phyloP scores from a whole-genome alignment of 2,888 invertebrate species.

The Neoascia interrupta region DNA sequence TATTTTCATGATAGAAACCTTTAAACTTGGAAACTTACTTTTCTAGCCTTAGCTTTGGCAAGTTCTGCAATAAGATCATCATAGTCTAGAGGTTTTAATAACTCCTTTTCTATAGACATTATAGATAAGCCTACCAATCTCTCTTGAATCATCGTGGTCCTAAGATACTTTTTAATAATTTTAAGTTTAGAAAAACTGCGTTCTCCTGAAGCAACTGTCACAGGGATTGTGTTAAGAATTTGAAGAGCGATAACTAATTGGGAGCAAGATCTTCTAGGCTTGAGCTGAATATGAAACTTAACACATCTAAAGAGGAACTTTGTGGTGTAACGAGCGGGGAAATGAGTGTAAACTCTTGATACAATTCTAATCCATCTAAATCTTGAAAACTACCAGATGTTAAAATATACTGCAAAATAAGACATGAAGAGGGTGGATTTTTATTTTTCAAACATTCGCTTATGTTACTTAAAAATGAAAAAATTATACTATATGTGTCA shows the following conservation, averaged over 20 bases:
- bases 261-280: constrained; percentile 8
- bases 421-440: background rate
- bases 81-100: too few relatives aligned
- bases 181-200: too few relatives aligned
- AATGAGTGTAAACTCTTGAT: background rate
- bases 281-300: constrained; percentile 1
- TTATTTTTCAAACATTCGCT: background rate
- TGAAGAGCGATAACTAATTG: constrained; percentile 11
- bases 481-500: background rate
- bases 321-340: background rate
- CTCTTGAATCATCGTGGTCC: too few relatives aligned
- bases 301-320: background rate
- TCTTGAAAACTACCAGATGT: background rate
- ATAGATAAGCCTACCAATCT: too few relatives aligned
- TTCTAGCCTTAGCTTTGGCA: too few relatives aligned
- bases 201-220: too few relatives aligned
- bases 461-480: too few relatives aligned
- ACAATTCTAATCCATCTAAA: constrained; percentile 16
- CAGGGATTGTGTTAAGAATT: too few relatives aligned
- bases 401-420: background rate
- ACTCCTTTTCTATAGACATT: too few relatives aligned
- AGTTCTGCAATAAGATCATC: too few relatives aligned
- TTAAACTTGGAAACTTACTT: background rate
- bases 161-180: constrained; percentile 17
- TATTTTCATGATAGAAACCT: background rate